Evolutionary conservation across 2,888 invertebrate species (phyloP).

Genomic region (Nemurella pictetii): DNA sequence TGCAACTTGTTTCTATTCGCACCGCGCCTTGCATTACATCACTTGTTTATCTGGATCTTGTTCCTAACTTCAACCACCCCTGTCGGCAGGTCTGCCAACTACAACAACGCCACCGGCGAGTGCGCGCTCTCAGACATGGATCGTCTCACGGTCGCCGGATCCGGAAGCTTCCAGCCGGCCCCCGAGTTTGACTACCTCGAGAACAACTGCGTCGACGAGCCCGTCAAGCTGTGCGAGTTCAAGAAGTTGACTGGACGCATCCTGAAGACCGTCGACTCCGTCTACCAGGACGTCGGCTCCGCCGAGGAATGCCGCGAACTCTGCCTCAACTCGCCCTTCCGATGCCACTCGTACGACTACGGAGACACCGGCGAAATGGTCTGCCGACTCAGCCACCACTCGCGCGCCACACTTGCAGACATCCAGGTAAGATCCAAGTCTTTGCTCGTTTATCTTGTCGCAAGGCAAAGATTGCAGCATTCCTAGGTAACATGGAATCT

Average conservation of each 20-base stretch:
- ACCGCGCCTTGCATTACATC: no score
- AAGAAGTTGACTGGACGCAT: conserved; percentile 86
- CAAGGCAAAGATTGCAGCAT: no score
- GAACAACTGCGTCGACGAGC: conserved; percentile 91
- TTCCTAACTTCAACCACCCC: not conserved
- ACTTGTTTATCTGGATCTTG: no score
- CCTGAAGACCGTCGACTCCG: conserved; percentile 90
- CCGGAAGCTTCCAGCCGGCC: conserved; percentile 72
- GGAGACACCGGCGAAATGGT: conserved; percentile 93
- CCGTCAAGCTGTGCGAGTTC: conserved; percentile 92
- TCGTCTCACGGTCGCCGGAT: conserved; percentile 83
- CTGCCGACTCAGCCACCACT: conserved; percentile 89
- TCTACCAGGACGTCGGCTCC: conserved; percentile 85
- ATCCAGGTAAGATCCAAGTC: conserved; percentile 74
- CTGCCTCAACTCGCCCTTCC: conserved; percentile 79
- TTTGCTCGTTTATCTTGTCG: no score
- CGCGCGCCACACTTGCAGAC: conserved; percentile 83
- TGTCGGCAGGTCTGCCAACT: conserved; percentile 81
- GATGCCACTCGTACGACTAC: conserved; percentile 92
- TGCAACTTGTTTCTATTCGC: no score
- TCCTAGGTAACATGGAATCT: no score
- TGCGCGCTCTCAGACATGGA: conserved; percentile 92
- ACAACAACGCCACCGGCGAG: conserved; percentile 80
- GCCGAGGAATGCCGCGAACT: conserved; percentile 86
- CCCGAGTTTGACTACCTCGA: conserved; percentile 78